Evolutionary conservation across 2,888 invertebrate genomes (phyloP).

Genomic region (Kryphioiulus occultus): DNA sequence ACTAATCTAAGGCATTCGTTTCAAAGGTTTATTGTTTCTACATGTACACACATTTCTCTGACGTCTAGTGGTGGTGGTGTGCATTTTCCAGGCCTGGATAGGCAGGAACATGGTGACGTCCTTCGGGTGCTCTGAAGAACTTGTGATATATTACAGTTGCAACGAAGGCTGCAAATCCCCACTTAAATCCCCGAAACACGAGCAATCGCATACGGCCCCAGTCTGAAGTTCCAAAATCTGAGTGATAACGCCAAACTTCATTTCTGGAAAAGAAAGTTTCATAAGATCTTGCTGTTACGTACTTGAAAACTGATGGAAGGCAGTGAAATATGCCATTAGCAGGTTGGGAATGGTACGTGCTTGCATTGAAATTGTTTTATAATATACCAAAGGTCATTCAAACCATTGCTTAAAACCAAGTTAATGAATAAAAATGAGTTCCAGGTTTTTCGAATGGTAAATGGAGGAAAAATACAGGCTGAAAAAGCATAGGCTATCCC

Average conservation of each 20-base stretch:
- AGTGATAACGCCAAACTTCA: slow-evolving; percentile 81
- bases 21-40: neutral
- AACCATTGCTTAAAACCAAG: too few relatives aligned
- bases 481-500: too few relatives aligned
- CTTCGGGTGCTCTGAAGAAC: slow-evolving; percentile 61
- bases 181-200: slow-evolving; percentile 72
- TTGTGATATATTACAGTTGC: slow-evolving; percentile 65
- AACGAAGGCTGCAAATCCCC: slow-evolving; percentile 70
- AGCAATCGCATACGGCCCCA: slow-evolving; percentile 57
- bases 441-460: too few relatives aligned
- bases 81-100: slow-evolving; percentile 57
- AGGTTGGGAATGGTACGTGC: too few relatives aligned
- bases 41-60: neutral
- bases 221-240: slow-evolving; percentile 60
- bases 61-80: neutral
- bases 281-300: too few relatives aligned
- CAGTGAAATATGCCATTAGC: too few relatives aligned
- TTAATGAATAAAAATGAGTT: too few relatives aligned
- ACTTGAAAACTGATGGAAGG: too few relatives aligned
- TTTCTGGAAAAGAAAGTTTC: slow-evolving; percentile 69
- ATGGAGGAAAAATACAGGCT: too few relatives aligned
- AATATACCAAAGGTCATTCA: too few relatives aligned
- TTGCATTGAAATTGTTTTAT: too few relatives aligned
- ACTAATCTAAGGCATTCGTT: neutral
- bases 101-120: slow-evolving; percentile 65